phyloP scores from a whole-genome alignment of 2,797 vertebrate species.

The Peromyscus melanophrys region DNA sequence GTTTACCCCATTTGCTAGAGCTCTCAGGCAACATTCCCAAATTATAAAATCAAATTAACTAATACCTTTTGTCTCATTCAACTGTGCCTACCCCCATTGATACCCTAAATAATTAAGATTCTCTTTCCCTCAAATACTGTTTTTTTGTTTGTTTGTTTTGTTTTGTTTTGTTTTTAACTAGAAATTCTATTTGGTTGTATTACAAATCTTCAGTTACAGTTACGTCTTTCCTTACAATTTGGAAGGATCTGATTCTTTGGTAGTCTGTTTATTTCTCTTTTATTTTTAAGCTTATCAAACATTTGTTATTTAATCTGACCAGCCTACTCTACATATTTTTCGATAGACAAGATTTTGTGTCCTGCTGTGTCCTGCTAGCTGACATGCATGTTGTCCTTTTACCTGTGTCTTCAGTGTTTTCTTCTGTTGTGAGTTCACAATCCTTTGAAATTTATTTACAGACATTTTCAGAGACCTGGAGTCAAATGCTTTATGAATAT shows the following conservation, averaged over 20 bases:
- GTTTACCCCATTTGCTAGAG: neutral
- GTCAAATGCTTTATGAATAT: neutral
- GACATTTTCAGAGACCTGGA: neutral
- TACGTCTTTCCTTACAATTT: neutral
- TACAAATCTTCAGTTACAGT: neutral
- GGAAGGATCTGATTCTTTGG: constrained; percentile 6
- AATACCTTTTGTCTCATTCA: neutral
- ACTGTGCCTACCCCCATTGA: neutral
- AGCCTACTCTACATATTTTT: neutral
- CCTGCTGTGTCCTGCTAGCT: neutral
- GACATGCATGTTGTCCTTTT: neutral
- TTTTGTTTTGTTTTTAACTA: neutral
- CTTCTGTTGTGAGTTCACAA: neutral
- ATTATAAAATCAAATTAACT: neutral
- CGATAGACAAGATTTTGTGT: neutral
- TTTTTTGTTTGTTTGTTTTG: neutral
- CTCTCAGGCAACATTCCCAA: neutral
- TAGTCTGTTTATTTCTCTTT: neutral
- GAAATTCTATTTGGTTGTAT: neutral
- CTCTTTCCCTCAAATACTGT: neutral
- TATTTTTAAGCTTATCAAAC: constrained; percentile 25
- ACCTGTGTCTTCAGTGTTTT: neutral
- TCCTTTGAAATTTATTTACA: neutral
- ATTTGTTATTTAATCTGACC: neutral
- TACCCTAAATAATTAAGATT: neutral